phyloP scores from a whole-genome alignment of 2,797 vertebrate species.

The Sebastes cheni region DNA sequence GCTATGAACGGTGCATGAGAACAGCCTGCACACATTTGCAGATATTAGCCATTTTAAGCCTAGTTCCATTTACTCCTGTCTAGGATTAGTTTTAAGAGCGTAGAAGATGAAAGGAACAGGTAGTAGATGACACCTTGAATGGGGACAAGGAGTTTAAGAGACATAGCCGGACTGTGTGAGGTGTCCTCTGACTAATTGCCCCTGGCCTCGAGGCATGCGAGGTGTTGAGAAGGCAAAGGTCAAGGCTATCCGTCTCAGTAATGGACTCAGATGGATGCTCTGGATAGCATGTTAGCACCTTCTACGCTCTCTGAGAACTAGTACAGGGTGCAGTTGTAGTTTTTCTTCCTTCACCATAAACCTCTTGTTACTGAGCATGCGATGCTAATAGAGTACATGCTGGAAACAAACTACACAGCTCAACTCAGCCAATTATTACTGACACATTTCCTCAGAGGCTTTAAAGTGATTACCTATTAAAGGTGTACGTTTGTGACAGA shows the following conservation, averaged over 20 bases:
- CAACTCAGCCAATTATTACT: neutral
- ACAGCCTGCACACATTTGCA: neutral
- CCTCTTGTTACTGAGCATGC: no score
- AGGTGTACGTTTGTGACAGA: neutral
- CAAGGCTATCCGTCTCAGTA: slow-evolving; percentile 44
- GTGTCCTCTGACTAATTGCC: slow-evolving; percentile 66
- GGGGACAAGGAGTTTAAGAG: slow-evolving; percentile 4
- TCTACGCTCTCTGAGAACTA: neutral
- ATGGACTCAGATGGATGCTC: neutral
- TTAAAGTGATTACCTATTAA: neutral
- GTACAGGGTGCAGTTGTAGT: neutral
- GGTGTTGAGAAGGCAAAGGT: slow-evolving; percentile 67
- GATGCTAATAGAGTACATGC: neutral
- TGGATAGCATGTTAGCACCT: neutral
- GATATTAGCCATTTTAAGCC: neutral
- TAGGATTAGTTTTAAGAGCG: neutral
- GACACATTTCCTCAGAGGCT: neutral
- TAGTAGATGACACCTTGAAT: slow-evolving; percentile 8
- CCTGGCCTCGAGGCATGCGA: slow-evolving; percentile 52
- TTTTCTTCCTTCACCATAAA: neutral
- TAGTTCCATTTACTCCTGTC: neutral
- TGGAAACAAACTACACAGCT: neutral
- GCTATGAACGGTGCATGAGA: no score
- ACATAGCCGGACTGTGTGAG: neutral
- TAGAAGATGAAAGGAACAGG: slow-evolving; percentile 15